Conservation (phyloP, 2,888 invertebrate genomes). For the Odontothrips loti region DNA sequence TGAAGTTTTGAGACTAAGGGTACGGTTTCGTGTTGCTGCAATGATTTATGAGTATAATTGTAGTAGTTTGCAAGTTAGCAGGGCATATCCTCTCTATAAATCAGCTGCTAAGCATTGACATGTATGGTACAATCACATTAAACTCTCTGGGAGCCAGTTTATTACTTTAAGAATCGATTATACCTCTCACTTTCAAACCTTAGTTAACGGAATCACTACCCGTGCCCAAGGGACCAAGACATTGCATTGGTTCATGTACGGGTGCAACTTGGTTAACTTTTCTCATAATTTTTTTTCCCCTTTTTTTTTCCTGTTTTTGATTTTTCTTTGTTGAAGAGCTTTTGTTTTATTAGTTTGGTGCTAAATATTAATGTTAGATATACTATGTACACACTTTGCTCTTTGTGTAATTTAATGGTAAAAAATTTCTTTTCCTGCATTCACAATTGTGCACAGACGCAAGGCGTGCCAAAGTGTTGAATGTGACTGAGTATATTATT, state of each 20-base stretch:
- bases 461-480: conserved; percentile 4
- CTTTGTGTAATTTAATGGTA: not conserved
- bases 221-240: conserved; percentile 13
- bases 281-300: not conserved
- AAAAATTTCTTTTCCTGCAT: not conserved
- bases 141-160: too few relatives aligned
- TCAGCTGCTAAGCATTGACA: too few relatives aligned
- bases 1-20: not conserved
- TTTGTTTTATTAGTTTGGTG: not conserved
- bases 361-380: not conserved
- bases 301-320: not conserved
- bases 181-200: not conserved
- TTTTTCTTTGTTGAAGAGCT: not conserved
- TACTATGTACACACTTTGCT: not conserved
- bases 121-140: too few relatives aligned
- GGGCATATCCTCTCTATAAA: too few relatives aligned
- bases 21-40: not conserved
- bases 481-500: conserved; percentile 14
- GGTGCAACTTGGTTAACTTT: conserved; percentile 12
- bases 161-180: too few relatives aligned
- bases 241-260: conserved; percentile 17
- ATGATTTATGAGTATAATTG: too few relatives aligned
- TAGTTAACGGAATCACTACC: not conserved
- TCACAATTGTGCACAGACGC: not conserved
- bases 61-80: too few relatives aligned